phyloP scores from a whole-genome alignment of 2,113 vertebrate genomes.

The Balaeniceps rex region DNA sequence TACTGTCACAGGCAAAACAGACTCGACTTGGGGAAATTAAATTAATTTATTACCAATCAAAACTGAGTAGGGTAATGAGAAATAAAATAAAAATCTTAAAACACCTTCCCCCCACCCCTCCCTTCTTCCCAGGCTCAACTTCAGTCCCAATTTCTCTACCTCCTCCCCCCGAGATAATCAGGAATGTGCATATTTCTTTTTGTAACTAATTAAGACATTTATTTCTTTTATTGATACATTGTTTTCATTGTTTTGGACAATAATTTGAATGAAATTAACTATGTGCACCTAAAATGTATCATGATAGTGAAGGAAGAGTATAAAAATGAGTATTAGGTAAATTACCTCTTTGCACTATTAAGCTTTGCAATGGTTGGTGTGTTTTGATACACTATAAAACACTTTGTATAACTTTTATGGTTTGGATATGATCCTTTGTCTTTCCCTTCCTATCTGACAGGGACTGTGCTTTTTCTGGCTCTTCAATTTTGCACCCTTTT shows the following conservation, averaged over 20 bases:
- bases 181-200: background rate
- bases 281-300: background rate
- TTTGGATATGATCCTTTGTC: background rate
- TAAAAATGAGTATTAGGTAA: background rate
- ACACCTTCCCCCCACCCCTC: too few relatives aligned
- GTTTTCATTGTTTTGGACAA: background rate
- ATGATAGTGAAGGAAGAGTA: background rate
- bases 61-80: too few relatives aligned
- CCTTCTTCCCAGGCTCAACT: background rate
- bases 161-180: background rate
- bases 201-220: background rate
- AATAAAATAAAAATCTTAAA: too few relatives aligned
- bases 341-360: background rate
- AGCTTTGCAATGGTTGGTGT: background rate
- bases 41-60: too few relatives aligned
- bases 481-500: background rate
- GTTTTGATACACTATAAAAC: background rate
- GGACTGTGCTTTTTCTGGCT: background rate
- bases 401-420: background rate
- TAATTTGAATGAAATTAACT: background rate
- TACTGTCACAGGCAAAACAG: too few relatives aligned
- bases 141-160: too few relatives aligned
- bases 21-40: too few relatives aligned
- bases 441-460: background rate
- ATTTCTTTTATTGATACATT: background rate